phyloP scores from a whole-genome alignment of 2,113 vertebrate genomes.

The Chunga burmeisteri region DNA sequence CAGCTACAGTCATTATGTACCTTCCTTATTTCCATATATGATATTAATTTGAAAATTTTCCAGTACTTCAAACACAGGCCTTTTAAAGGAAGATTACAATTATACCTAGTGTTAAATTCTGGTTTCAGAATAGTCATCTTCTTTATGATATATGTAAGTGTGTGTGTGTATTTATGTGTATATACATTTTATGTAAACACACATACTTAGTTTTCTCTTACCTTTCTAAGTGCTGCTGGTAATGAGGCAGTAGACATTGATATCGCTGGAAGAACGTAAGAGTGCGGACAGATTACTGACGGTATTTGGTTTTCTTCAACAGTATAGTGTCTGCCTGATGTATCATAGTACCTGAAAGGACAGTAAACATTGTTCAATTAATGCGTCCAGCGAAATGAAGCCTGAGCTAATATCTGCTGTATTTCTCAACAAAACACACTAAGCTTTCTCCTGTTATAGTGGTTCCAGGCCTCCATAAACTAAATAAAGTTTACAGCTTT shows the following conservation, averaged over 20 bases:
- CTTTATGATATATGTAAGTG: not conserved
- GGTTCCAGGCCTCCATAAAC: not conserved
- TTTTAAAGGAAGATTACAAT: not conserved
- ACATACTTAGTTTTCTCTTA: not conserved
- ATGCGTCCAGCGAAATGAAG: not conserved
- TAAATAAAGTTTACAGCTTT: not conserved
- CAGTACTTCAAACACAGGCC: not conserved
- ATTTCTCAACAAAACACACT: not conserved
- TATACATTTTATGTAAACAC: not conserved
- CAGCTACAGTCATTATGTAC: not conserved
- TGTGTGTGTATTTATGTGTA: not conserved
- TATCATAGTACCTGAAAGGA: constrained; percentile 52
- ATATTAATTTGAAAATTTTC: constrained; percentile 24
- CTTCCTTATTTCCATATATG: not conserved
- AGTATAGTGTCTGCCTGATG: not conserved
- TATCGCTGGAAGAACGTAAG: not conserved
- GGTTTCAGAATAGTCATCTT: not conserved
- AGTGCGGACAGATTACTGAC: not conserved
- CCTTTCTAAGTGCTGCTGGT: constrained; percentile 59
- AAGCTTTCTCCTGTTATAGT: not conserved
- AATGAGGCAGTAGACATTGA: constrained; percentile 64
- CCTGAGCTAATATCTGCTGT: not conserved
- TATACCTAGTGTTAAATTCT: not conserved
- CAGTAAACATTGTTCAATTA: not conserved
- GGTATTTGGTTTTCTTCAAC: constrained; percentile 3